These are phyloP conservation scores for Poecile atricapillus DNA, from an alignment of 2,113 vertebrate genomes.

Conservation along the genomic window DNA sequence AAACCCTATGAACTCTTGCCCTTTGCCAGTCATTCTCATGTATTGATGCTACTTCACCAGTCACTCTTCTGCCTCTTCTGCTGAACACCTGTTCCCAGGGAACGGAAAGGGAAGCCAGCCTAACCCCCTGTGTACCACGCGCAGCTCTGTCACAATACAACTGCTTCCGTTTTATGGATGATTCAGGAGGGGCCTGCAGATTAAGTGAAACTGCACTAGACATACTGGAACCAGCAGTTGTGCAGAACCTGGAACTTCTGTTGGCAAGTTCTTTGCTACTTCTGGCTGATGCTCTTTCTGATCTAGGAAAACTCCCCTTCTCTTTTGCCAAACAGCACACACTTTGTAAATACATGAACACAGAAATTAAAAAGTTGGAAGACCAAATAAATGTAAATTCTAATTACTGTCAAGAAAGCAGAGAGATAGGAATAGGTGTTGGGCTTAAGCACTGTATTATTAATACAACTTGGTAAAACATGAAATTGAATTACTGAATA, in stretches of 20 bases:
- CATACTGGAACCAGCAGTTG: neutral
- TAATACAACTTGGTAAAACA: neutral
- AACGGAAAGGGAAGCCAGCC: constrained; percentile 5
- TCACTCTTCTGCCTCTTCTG: neutral
- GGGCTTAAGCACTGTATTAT: neutral
- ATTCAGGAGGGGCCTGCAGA: neutral
- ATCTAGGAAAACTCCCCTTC: neutral
- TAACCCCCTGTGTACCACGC: neutral
- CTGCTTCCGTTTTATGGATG: constrained; percentile 2
- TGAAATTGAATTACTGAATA: neutral
- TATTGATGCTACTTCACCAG: neutral
- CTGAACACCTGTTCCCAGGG: constrained; percentile 11
- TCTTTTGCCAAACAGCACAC: neutral
- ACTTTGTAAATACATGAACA: neutral
- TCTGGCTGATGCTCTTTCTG: neutral
- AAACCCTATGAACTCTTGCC: neutral
- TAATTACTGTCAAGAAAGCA: neutral
- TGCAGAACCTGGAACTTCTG: neutral
- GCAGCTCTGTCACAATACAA: constrained; percentile 18
- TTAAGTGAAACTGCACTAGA: neutral
- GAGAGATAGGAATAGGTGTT: neutral
- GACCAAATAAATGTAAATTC: neutral
- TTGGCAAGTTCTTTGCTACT: neutral
- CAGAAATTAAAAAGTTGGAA: neutral
- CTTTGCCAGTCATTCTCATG: neutral